Evolutionary conservation across 2,888 invertebrate species (phyloP).

Genomic region (Papilio elwesi): DNA sequence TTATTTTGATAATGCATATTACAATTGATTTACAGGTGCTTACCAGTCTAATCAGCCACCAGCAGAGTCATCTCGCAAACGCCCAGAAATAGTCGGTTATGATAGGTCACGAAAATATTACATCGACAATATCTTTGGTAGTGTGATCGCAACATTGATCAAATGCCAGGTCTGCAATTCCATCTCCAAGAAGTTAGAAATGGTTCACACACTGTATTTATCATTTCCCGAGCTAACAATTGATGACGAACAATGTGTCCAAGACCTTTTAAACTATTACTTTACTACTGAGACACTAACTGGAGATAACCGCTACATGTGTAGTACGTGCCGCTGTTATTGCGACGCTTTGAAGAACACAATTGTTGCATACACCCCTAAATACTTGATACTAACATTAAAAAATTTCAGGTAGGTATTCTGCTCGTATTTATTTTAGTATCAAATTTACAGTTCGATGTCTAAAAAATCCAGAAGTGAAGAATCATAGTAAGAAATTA

Average conservation of each 20-base stretch:
- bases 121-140: not conserved
- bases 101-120: not conserved
- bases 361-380: slow-evolving; percentile 88
- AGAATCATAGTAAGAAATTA: no score
- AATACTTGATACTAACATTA: slow-evolving; percentile 90
- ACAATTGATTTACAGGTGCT: not conserved
- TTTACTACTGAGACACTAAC: slow-evolving; percentile 90
- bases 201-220: not conserved
- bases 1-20: no score
- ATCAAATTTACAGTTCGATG: not conserved
- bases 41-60: not conserved
- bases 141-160: not conserved
- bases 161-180: not conserved
- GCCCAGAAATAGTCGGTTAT: not conserved
- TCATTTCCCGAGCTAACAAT: not conserved
- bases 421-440: not conserved
- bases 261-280: slow-evolving; percentile 90
- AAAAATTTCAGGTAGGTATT: slow-evolving; percentile 88
- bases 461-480: no score
- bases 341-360: slow-evolving; percentile 88
- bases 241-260: slow-evolving; percentile 83
- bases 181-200: not conserved
- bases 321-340: slow-evolving; percentile 89
- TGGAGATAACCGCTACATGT: slow-evolving; percentile 92
- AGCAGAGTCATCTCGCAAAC: not conserved